Conservation (phyloP, 2,888 invertebrate genomes). For the Auanema sp. region DNA sequence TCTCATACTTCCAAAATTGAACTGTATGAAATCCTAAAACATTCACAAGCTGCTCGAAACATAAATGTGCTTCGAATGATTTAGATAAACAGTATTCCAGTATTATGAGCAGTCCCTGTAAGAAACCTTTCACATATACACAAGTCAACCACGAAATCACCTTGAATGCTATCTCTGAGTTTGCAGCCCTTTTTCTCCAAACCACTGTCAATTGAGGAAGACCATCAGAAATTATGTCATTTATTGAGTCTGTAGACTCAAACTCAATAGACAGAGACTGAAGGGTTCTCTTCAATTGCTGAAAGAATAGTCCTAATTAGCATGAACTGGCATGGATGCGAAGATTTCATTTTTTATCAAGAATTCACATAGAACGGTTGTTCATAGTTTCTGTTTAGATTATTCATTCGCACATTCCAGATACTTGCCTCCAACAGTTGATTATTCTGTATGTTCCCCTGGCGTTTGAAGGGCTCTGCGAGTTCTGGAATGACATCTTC, state of each 20-base stretch:
- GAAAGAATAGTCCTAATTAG: too few relatives aligned
- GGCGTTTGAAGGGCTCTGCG: too few relatives aligned
- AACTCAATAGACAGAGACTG: too few relatives aligned
- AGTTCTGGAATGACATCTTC: too few relatives aligned
- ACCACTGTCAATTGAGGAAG: slow-evolving; percentile 28
- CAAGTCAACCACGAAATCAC: slow-evolving; percentile 12
- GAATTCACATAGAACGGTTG: too few relatives aligned
- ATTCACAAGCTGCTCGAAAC: slow-evolving; percentile 54
- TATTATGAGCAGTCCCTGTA: slow-evolving; percentile 52
- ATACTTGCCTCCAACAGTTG: too few relatives aligned
- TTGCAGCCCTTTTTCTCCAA: slow-evolving; percentile 50
- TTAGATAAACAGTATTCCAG: slow-evolving; percentile 60
- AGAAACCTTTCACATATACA: neutral
- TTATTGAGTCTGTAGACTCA: neutral
- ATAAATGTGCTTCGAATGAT: slow-evolving; percentile 45
- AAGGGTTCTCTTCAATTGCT: too few relatives aligned
- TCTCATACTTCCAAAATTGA: slow-evolving; percentile 29
- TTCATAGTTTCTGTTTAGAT: too few relatives aligned
- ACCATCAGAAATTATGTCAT: neutral
- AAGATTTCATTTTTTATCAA: too few relatives aligned
- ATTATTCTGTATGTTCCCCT: too few relatives aligned
- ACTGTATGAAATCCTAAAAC: slow-evolving; percentile 48
- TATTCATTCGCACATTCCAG: too few relatives aligned
- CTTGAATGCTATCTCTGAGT: slow-evolving; percentile 56
- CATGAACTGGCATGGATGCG: too few relatives aligned